A percentile compares a stretch with the other conserved stretches of the same genome.
These are phyloP conservation scores for Dallia pectoralis DNA, from an alignment of 2,797 vertebrate species.

Conservation along the genomic window DNA sequence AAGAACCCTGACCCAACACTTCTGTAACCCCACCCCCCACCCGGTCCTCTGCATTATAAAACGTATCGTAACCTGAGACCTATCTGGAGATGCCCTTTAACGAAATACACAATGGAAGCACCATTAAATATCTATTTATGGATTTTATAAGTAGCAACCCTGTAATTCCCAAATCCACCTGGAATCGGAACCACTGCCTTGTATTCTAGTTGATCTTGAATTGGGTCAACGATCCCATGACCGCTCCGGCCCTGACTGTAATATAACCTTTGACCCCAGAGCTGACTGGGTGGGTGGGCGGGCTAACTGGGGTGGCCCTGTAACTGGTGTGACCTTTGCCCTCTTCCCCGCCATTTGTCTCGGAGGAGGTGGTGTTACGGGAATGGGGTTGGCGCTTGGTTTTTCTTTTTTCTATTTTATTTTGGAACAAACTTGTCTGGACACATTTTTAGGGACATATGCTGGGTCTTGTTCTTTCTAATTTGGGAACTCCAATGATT, in stretches of 20 bases:
- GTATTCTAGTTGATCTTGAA: conserved; percentile 27
- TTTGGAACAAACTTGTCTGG: conserved; percentile 49
- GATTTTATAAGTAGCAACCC: neutral
- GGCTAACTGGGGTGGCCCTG: conserved; percentile 17
- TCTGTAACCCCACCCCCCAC: conserved; percentile 27
- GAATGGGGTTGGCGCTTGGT: conserved; percentile 63
- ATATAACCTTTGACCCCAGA: conserved; percentile 17
- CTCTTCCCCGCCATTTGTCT: conserved; percentile 42
- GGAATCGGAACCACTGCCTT: conserved; percentile 26
- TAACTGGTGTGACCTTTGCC: conserved; percentile 23
- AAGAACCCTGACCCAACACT: conserved; percentile 21
- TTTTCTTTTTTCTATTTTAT: conserved; percentile 58
- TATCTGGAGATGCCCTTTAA: conserved; percentile 25
- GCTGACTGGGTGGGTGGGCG: conserved; percentile 19
- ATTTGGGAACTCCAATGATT: conserved; percentile 73
- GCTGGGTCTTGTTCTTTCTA: conserved; percentile 77
- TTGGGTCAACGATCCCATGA: conserved; percentile 17
- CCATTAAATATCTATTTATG: neutral
- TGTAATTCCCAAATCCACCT: conserved; percentile 13
- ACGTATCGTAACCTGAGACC: conserved; percentile 35
- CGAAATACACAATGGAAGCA: too few relatives aligned
- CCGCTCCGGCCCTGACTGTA: conserved; percentile 42
- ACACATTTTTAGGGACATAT: conserved; percentile 73
- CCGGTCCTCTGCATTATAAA: conserved; percentile 47
- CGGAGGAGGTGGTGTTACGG: conserved; percentile 36